Base-by-base conservation (phyloP, 64 coral and sea anemone species). In the Exaiptasia diaphana region DNA sequence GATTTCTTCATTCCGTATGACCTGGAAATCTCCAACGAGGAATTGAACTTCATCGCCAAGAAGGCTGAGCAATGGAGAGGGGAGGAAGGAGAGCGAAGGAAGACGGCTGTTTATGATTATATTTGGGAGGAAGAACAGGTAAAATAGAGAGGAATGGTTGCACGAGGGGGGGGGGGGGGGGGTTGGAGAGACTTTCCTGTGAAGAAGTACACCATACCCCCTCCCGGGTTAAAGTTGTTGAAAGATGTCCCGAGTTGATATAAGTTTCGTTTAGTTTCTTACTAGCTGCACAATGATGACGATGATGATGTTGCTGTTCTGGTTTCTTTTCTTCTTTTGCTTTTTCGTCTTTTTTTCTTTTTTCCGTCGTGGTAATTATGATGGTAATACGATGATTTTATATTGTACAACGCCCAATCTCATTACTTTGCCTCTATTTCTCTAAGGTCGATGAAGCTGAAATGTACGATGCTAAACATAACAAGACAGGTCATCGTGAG, bases 91-190 rank as follows among this genome's bases (percentile, higher is more conserved):
- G 94, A 97, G 49, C 63, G 94, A 24, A 82, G 89, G 24, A 97
- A 97, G 43, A 50, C 64, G 12, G 94, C 94, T 10, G 94, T 97
- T 4, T 97, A 97, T 61, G 89, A 97, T 54, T 97, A 97, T 49
- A 88, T 97, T 15, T 97, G 94, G 89, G 94, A 97, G 81, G 94
- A 97, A 64, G 89, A 97, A 64, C 78, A 97, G 90, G 94, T 97
- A 65, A 0, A 18, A 9, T 55, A 0, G 52, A 0, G 25, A 0
- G 52, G 25, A 23, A 23, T 21, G 15, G 7, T 0, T 0, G 52
- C 4, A 55, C n/a, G n/a, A 0, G 7, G 61, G 32, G 18, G 52
- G 20, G 52, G 5, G 0, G 7, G 52, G 24, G 18, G 52, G 17
- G 17, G 52, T n/a, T 54, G 52, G 18, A 21, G 52, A 23, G 7